phyloP scores from a whole-genome alignment of 2,888 invertebrate genomes.

The Athrips mouffetella region DNA sequence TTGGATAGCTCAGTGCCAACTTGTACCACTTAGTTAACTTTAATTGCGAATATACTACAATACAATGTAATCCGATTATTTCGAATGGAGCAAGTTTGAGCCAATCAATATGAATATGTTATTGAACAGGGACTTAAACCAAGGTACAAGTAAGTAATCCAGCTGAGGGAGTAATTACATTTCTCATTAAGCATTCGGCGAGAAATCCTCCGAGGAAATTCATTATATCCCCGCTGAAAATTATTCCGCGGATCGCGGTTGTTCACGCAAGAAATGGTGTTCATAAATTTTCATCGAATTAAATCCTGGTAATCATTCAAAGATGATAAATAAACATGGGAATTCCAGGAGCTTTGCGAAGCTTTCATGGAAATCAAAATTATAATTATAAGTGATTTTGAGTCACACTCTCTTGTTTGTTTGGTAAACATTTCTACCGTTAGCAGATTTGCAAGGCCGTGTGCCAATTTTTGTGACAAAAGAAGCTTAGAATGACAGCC shows the following conservation, averaged over 20 bases:
- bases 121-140: not conserved
- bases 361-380: slow-evolving; percentile 23
- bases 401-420: not conserved
- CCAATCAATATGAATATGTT: not conserved
- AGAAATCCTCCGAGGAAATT: not conserved
- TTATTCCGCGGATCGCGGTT: slow-evolving; percentile 1
- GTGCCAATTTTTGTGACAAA: slow-evolving; percentile 4
- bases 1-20: not conserved
- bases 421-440: not conserved
- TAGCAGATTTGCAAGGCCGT: not conserved
- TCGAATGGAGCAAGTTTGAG: not conserved
- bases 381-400: slow-evolving; percentile 21
- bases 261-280: slow-evolving; percentile 14
- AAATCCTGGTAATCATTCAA: not conserved
- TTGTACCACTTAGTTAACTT: not conserved
- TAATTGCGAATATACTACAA: not conserved
- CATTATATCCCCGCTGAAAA: slow-evolving; percentile 1
- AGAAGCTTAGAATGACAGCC: not conserved
- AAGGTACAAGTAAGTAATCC: not conserved
- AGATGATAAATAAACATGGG: not conserved
- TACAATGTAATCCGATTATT: slow-evolving; percentile 2
- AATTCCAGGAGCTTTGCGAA: slow-evolving; percentile 6
- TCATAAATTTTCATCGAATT: slow-evolving; percentile 36
- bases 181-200: slow-evolving; percentile 9
- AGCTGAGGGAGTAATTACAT: not conserved